A percentile compares a stretch with the other conserved stretches of the same genome.
Conservation (phyloP, 1,140 invertebrate species). For the Stegodyphus mimosarum region DNA sequence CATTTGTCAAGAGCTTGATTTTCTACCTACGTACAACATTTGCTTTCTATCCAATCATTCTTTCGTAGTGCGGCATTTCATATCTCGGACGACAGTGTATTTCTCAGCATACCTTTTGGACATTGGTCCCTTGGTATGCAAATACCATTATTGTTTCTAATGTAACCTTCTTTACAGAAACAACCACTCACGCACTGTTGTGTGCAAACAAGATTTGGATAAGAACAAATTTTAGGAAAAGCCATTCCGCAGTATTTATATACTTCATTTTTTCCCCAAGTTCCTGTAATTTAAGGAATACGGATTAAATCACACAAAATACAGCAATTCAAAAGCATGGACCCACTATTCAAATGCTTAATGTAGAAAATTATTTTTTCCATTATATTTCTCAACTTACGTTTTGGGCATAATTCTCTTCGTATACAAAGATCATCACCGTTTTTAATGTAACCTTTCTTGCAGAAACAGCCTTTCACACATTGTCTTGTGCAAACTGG, state of each 20-base stretch:
- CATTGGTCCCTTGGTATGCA: too few species aligned
- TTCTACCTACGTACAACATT: too few species aligned
- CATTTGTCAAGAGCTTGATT: too few species aligned
- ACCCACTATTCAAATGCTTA: too few species aligned
- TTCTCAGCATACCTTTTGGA: too few species aligned
- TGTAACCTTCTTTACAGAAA: slow-evolving; percentile 42
- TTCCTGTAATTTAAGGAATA: neutral
- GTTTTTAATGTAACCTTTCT: slow-evolving; percentile 15
- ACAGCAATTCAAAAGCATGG: too few species aligned
- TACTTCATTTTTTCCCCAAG: slow-evolving; percentile 4
- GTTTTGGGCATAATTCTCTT: neutral
- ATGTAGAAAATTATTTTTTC: too few species aligned
- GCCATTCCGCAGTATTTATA: slow-evolving; percentile 33
- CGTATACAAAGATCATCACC: slow-evolving; percentile 3
- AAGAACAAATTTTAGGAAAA: slow-evolving; percentile 12
- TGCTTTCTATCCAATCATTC: too few species aligned
- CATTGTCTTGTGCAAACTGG: slow-evolving; percentile 7
- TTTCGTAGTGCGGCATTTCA: too few species aligned
- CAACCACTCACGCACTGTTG: slow-evolving; percentile 32
- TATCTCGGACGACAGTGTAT: too few species aligned
- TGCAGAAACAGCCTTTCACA: slow-evolving; percentile 34
- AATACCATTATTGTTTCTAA: slow-evolving; percentile 12
- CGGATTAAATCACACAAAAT: too few species aligned
- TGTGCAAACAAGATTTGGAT: neutral
- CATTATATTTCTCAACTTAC: too few species aligned